Conservation (phyloP, 1,140 invertebrate genomes). For the honey bee (Apis mellifera) region Amel_HAv3.1 CM009941.2:10242501-10243000, state of each 20-base stretch:
- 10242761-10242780: too few species aligned
- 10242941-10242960: not conserved
- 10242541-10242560: slow-evolving; percentile 10
- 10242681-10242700: too few species aligned
- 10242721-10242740: too few species aligned
- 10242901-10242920: not conserved
- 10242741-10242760: too few species aligned
- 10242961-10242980: not conserved
- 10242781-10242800: slow-evolving; percentile 22
- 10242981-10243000: not conserved
- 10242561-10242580: too few species aligned
- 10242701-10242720: too few species aligned
- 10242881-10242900: not conserved
- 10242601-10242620: too few species aligned
- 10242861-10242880: slow-evolving; percentile 14
- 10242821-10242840: slow-evolving; percentile 27
- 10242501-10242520: slow-evolving; percentile 10
- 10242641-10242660: too few species aligned
- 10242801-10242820: slow-evolving; percentile 32
- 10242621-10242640: too few species aligned
- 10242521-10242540: not conserved
- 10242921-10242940: not conserved
- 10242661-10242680: too few species aligned
- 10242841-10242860: slow-evolving; percentile 19
- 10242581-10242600: too few species aligned